Conservation (phyloP, 2,888 invertebrate species). For the Tipula unca region DNA sequence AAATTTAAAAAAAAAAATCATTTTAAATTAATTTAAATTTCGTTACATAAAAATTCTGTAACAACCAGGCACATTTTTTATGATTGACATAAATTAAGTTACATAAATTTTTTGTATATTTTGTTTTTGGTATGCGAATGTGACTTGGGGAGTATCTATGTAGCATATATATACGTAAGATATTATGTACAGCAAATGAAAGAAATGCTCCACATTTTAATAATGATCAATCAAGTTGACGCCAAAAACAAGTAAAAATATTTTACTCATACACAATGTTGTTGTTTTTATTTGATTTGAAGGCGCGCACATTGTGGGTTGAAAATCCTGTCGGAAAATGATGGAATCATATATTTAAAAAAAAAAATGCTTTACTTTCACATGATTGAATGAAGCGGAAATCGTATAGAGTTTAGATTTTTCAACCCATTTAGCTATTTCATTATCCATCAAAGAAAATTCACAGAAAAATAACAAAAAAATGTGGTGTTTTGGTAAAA, state of each 20-base stretch:
- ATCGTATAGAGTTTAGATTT: neutral
- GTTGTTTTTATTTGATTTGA: neutral
- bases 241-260: neutral
- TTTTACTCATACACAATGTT: neutral
- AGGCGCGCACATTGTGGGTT: neutral
- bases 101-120: neutral
- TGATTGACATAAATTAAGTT: constrained; percentile 14
- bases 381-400: neutral
- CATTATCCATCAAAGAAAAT: neutral
- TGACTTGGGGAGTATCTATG: neutral
- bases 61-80: neutral
- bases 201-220: neutral
- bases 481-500: neutral
- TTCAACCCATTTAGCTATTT: neutral
- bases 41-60: neutral
- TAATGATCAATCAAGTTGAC: neutral
- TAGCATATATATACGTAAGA: neutral
- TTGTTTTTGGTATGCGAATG: neutral
- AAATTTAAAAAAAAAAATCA: too few species aligned
- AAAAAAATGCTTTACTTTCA: neutral
- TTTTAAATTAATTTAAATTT: constrained; percentile 1
- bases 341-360: neutral
- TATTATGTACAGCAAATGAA: neutral
- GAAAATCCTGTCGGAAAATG: neutral
- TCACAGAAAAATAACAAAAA: neutral